phyloP scores from a whole-genome alignment of 2,797 vertebrate genomes.

The Takifugu ocellatus region DNA sequence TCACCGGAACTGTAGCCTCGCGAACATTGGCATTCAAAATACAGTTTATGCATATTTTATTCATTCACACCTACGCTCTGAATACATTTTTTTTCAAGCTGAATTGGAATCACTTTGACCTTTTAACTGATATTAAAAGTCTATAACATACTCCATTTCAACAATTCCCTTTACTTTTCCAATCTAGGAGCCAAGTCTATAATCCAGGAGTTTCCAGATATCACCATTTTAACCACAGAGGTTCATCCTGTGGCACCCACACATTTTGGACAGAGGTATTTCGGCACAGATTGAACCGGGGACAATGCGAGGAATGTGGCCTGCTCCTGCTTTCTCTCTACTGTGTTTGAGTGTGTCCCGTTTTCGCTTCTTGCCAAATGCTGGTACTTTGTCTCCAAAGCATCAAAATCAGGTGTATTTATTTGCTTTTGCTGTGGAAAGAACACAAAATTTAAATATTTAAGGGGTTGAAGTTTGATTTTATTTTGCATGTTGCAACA shows the following conservation, averaged over 20 bases:
- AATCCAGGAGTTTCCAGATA: slow-evolving; percentile 97
- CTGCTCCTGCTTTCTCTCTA: slow-evolving; percentile 32
- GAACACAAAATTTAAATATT: slow-evolving; percentile 17
- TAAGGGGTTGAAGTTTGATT: slow-evolving; percentile 43
- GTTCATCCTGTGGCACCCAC: slow-evolving; percentile 94
- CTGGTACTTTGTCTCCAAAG: slow-evolving; percentile 29
- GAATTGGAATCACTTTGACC: not conserved
- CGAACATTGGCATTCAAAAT: too few relatives aligned
- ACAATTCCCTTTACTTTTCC: slow-evolving; percentile 11
- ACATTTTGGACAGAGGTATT: slow-evolving; percentile 97
- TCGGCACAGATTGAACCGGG: slow-evolving; percentile 85
- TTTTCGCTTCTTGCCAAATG: slow-evolving; percentile 60
- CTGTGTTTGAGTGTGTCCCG: slow-evolving; percentile 40
- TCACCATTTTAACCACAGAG: slow-evolving; percentile 97
- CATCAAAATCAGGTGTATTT: slow-evolving; percentile 31
- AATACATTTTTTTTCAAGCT: too few relatives aligned
- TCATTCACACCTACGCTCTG: too few relatives aligned
- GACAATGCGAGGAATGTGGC: slow-evolving; percentile 45
- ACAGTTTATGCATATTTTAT: not conserved
- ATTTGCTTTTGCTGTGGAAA: slow-evolving; percentile 43
- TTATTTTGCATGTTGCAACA: slow-evolving; percentile 68
- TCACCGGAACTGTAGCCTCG: too few relatives aligned
- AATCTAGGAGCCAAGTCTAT: slow-evolving; percentile 92
- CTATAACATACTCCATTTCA: not conserved
- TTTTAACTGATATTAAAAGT: not conserved